Base-by-base conservation (phyloP, 2,113 vertebrate species). In the Elephantulus edwardii region DNA sequence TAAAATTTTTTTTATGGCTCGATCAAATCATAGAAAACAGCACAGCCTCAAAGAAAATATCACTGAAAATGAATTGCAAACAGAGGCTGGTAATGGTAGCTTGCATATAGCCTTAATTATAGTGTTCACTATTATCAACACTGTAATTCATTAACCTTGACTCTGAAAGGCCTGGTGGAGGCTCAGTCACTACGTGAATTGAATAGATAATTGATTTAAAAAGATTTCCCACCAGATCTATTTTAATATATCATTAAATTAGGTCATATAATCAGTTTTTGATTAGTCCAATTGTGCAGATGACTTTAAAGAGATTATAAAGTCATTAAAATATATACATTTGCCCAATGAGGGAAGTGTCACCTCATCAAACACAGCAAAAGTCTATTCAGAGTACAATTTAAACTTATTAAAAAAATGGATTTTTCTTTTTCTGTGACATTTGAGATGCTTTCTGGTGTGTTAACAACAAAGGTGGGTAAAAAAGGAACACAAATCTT, bases 61-160 rank as follows among this genome's bases (percentile, higher is more conserved):
- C 58, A 90, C 1, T 91, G 52, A 94, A 92, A 93, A 95, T 91
- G 48, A 95, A 90, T 62, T 93, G 72, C 94, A 92, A 91, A 80
- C 3, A 95, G 40, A 5, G 28, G 76, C 62, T 82, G 62, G 42
- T 92, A 90, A 92, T 10, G 46, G 92, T 28, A 56, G 42, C 52
- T 79, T 77, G 76, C 56, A 89, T 26, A 86, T 16, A 89, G 58
- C 58, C 79, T 89, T 92, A 88, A 94, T 91, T 91, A 91, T 8
- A 84, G 58, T 54, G 64, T 68, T 89, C 46, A 89, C 56, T 76
- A 30, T 83, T 72, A 90, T n/a, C 72, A 92, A 84, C 42, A 86
- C 81, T 62, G 10, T 72, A 91, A 93, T 93, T 85, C 70, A 77
- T 92, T 91, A 96, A 86, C n/a, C 80, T 92, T 86, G 46, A 46